Conservation (phyloP, 2,113 vertebrate species). For the Cochlearius cochlearius region DNA sequence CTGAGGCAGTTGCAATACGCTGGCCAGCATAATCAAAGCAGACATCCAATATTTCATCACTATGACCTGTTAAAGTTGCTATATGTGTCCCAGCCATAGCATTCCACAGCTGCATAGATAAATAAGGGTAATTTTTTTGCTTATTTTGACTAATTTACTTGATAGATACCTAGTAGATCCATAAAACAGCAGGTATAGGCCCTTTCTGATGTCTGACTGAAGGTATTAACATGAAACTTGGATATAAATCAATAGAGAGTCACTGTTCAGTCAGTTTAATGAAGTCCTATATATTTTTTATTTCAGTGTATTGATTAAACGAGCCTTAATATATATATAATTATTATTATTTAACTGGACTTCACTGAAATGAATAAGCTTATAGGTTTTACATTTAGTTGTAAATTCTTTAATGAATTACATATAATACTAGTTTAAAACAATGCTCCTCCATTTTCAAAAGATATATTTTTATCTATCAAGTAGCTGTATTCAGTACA, state of each 20-base stretch:
- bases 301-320: background rate
- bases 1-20: constrained; percentile 87
- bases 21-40: constrained; percentile 92
- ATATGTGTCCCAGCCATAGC: constrained; percentile 78
- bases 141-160: background rate
- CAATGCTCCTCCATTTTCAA: background rate
- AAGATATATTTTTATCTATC: background rate
- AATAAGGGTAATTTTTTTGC: background rate
- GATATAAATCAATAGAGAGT: background rate
- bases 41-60: constrained; percentile 88
- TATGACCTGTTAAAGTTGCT: constrained; percentile 84
- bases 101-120: constrained; percentile 83
- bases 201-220: background rate
- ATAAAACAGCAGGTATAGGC: background rate
- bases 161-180: background rate
- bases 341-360: background rate
- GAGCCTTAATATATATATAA: background rate
- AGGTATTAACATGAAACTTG: background rate
- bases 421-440: background rate
- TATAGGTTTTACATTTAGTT: background rate
- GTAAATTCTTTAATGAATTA: background rate
- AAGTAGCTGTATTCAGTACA: background rate
- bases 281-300: background rate
- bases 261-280: background rate
- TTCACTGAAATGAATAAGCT: background rate